A percentile compares a stretch with the other conserved stretches of the same genome.
These are phyloP conservation scores for Andrena camellia DNA, from an alignment of 2,888 invertebrate species.

Conservation along the genomic window DNA sequence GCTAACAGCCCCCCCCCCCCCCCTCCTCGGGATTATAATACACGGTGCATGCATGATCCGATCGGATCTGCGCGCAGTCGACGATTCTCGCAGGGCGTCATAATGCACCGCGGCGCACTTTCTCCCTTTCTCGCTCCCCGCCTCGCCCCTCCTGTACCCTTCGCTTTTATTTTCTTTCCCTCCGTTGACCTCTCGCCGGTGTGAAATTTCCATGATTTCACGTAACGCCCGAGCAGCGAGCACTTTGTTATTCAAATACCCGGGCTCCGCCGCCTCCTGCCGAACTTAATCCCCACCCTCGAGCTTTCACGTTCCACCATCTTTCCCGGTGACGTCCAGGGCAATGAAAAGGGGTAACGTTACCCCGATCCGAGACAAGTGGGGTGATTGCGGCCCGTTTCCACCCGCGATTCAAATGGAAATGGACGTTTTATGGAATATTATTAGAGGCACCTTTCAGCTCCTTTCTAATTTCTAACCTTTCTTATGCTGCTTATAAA, in stretches of 20 bases:
- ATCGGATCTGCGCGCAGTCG: constrained; percentile 62
- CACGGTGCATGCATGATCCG: constrained; percentile 60
- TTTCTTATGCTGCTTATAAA: too few species aligned
- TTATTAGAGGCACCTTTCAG: too few species aligned
- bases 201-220: constrained; percentile 62
- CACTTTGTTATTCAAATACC: constrained; percentile 65
- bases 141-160: not conserved
- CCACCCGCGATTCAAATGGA: too few species aligned
- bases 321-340: constrained; percentile 1
- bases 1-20: constrained; percentile 72
- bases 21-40: constrained; percentile 73
- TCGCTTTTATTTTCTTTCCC: constrained; percentile 37
- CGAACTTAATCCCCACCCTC: constrained; percentile 46
- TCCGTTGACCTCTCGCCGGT: constrained; percentile 42
- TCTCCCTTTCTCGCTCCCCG: constrained; percentile 6
- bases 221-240: constrained; percentile 33
- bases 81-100: constrained; percentile 50
- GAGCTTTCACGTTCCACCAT: constrained; percentile 19
- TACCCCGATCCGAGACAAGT: constrained; percentile 15
- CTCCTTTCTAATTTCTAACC: too few species aligned
- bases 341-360: constrained; percentile 29
- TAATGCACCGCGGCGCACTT: constrained; percentile 54
- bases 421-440: too few species aligned
- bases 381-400: constrained; percentile 3
- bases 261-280: constrained; percentile 30